Base-by-base conservation (phyloP, 2,797 vertebrate genomes). In the Lagocephalus sceleratus region DNA sequence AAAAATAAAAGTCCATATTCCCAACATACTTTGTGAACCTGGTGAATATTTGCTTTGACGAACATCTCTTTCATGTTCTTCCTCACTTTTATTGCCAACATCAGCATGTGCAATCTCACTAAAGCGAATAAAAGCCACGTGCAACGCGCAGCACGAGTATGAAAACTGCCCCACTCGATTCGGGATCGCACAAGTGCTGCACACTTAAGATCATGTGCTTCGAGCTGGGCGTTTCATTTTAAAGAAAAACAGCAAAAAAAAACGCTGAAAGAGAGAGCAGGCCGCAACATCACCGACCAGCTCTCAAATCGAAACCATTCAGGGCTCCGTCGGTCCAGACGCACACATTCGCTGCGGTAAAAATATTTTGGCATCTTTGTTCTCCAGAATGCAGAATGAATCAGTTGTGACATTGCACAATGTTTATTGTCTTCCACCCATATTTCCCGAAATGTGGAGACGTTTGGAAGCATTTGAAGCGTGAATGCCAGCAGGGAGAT, bases 401-500 rank as follows among this genome's bases (percentile, higher is more conserved):
- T 80, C 52, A 68, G 54, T 46, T 67, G 47, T 75, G 71, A 82
- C 76, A 72, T 40, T 50, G 60, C 54, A 71, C 41, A 57, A 58
- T 65, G 60, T 58, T 66, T 63, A 71, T 55, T 55, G 66, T 68
- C 64, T 73, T 75, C 47, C 43, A 16, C 69, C 68, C 78, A 74
- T 51, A 76, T 75, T 84, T 81, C 67, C 72, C 49, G 20, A 70
- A 77, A 78, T 60, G 46, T 44, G 59, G 43, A 76, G 57, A 47
- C 57, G 57, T 62, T 66, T 78, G 72, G 74, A 80, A 38, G 21
- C 6, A 38, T 57, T 74, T 15, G 38, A 68, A 74, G 75, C 17
- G 8, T 66, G 56, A 65, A 66, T 2, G 66, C 80, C 78, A 78
- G 66, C 25, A 25, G 20, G 77, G 61, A 38, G 53, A 63, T 56